Conservation (phyloP, 2,888 invertebrate genomes). For the Drosophila subsilvestris region DNA sequence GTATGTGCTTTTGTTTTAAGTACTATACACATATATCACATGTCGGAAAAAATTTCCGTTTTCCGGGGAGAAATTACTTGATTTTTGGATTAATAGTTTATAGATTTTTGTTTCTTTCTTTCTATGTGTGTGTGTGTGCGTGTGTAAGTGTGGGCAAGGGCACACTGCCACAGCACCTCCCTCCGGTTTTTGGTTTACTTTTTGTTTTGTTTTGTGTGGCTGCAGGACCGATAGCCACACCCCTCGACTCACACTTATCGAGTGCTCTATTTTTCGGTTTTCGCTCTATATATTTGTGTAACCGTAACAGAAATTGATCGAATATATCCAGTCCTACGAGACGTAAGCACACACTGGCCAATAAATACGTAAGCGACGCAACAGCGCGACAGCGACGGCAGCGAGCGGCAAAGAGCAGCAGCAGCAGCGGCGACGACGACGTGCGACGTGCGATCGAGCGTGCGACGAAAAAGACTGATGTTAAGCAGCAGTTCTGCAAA, state of each 20-base stretch:
- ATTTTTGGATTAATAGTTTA: slow-evolving; percentile 3
- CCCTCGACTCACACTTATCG: neutral
- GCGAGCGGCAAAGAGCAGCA: slow-evolving; percentile 47
- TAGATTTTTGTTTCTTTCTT: neutral
- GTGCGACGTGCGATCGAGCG: slow-evolving; percentile 74
- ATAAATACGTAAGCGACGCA: slow-evolving; percentile 29
- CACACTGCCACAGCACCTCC: neutral
- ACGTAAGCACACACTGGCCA: slow-evolving; percentile 20
- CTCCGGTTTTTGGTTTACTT: neutral
- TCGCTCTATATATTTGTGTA: neutral
- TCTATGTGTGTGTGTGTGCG: neutral
- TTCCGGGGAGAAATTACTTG: neutral
- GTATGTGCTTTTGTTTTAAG: slow-evolving; percentile 17
- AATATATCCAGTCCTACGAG: neutral
- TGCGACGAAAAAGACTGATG: slow-evolving; percentile 83
- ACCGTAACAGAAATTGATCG: neutral
- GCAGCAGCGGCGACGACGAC: slow-evolving; percentile 60
- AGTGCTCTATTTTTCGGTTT: neutral
- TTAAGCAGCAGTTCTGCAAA: slow-evolving; percentile 83
- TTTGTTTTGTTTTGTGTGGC: neutral
- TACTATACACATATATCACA: slow-evolving; percentile 31
- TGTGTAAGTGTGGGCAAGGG: neutral
- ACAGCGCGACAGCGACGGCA: slow-evolving; percentile 35
- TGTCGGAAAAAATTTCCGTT: slow-evolving; percentile 8
- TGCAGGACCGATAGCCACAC: neutral